These are phyloP conservation scores for Drosophila sechellia DNA, from an alignment of 1,140 invertebrate genomes.

Conservation along the genomic window DNA sequence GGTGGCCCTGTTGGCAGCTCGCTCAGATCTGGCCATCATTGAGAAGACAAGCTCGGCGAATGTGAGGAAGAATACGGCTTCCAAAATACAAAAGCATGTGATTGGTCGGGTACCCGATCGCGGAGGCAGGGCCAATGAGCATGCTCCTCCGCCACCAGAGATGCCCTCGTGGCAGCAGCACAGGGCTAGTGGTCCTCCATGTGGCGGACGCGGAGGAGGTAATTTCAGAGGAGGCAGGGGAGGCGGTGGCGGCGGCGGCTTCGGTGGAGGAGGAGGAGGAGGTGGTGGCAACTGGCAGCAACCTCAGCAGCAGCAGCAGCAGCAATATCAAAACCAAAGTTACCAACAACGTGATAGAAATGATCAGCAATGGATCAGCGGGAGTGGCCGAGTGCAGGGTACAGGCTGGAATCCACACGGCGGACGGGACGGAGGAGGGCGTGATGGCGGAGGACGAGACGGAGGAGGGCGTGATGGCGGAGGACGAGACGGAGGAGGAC, in stretches of 20 bases:
- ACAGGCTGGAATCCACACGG: slow-evolving; percentile 68
- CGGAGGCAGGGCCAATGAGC: slow-evolving; percentile 94
- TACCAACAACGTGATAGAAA: slow-evolving; percentile 41
- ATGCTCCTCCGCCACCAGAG: slow-evolving; percentile 96
- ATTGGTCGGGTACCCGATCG: slow-evolving; percentile 95
- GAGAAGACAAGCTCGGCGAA: slow-evolving; percentile 94
- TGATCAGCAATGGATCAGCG: slow-evolving; percentile 59
- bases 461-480: slow-evolving; percentile 46
- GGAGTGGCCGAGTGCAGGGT: slow-evolving; percentile 78
- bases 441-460: slow-evolving; percentile 36
- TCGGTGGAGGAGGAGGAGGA: slow-evolving; percentile 33
- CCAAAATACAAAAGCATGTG: slow-evolving; percentile 93
- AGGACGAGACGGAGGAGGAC: slow-evolving; percentile 20
- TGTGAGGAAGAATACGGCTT: slow-evolving; percentile 92
- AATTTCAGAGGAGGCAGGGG: slow-evolving; percentile 52
- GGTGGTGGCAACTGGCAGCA: slow-evolving; percentile 55
- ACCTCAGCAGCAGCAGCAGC: slow-evolving; percentile 41
- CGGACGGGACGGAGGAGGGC: slow-evolving; percentile 53
- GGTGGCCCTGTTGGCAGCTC: slow-evolving; percentile 92
- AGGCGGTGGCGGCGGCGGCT: slow-evolving; percentile 37
- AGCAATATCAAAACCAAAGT: slow-evolving; percentile 3
- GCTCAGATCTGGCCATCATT: slow-evolving; percentile 92
- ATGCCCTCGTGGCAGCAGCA: slow-evolving; percentile 94
- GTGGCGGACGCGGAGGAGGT: slow-evolving; percentile 56
- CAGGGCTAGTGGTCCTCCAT: slow-evolving; percentile 67